These are phyloP conservation scores for Calephelis virginiensis DNA, from an alignment of 1,140 invertebrate genomes.

Conservation along the genomic window DNA sequence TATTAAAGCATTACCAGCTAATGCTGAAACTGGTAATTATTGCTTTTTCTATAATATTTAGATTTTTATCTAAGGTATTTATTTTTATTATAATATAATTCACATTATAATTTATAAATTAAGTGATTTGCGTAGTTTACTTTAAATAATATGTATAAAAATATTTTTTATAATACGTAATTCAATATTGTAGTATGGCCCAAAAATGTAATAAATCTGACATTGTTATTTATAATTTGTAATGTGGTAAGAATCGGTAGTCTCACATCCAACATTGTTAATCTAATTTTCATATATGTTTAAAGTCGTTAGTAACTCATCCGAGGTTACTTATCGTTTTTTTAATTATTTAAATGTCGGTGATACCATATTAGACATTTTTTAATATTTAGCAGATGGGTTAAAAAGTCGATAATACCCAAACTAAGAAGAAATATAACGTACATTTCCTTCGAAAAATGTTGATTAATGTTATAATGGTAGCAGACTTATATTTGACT, in stretches of 20 bases:
- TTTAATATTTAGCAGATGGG: constrained; percentile 12
- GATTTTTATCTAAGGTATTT: constrained; percentile 14
- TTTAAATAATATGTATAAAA: background rate
- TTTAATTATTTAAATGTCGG: constrained; percentile 10
- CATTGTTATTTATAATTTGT: constrained; percentile 1
- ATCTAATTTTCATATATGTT: constrained; percentile 7
- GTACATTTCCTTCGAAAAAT: constrained; percentile 7
- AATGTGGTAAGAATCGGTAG: background rate
- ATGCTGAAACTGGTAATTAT: background rate
- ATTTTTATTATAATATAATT: constrained; percentile 17
- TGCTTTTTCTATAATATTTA: background rate
- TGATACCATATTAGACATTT: constrained; percentile 7
- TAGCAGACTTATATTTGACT: background rate
- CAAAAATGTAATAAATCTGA: no score
- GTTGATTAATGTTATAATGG: no score
- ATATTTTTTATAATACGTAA: no score
- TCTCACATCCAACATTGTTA: constrained; percentile 2
- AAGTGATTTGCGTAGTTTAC: background rate
- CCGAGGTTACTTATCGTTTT: background rate
- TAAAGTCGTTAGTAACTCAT: no score
- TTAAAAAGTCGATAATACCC: constrained; percentile 9
- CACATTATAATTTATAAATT: constrained; percentile 3
- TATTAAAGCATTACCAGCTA: constrained; percentile 7
- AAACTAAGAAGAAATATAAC: background rate
- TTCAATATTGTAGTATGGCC: no score